phyloP scores from a whole-genome alignment of 2,797 vertebrate genomes.

The Sternotherus odoratus region DNA sequence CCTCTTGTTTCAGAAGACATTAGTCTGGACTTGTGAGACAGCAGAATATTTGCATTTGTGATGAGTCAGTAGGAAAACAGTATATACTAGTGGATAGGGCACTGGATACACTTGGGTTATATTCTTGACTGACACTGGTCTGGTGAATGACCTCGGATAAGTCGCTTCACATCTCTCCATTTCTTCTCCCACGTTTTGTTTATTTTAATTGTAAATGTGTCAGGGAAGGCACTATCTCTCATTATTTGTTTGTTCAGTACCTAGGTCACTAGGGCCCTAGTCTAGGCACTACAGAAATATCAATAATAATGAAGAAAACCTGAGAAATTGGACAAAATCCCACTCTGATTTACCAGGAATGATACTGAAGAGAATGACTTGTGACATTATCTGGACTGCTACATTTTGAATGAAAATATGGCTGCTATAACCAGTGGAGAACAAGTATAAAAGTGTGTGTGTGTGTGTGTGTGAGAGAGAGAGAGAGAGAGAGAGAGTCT shows the following conservation, averaged over 20 bases:
- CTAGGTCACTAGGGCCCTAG: background rate
- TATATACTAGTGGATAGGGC: no score
- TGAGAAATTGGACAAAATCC: conserved; percentile 19
- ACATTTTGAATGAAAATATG: background rate
- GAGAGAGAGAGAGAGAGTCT: no score
- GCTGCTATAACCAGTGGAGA: background rate
- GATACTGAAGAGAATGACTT: background rate
- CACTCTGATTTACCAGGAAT: conserved; percentile 4
- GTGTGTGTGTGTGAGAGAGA: background rate
- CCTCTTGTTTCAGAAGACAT: no score
- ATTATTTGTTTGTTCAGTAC: background rate
- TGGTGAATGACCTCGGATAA: background rate
- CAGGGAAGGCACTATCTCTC: background rate
- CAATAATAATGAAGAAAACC: background rate
- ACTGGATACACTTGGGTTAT: background rate
- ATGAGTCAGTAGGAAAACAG: no score
- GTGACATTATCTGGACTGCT: background rate
- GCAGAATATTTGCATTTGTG: no score
- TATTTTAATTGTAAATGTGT: background rate
- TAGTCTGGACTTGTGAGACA: no score
- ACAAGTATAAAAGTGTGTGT: background rate
- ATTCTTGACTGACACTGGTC: background rate
- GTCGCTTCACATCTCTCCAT: background rate
- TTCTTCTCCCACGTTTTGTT: background rate
- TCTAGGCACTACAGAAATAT: background rate